phyloP scores from a whole-genome alignment of 2,113 vertebrate genomes.

The Oreochromis aureus region DNA sequence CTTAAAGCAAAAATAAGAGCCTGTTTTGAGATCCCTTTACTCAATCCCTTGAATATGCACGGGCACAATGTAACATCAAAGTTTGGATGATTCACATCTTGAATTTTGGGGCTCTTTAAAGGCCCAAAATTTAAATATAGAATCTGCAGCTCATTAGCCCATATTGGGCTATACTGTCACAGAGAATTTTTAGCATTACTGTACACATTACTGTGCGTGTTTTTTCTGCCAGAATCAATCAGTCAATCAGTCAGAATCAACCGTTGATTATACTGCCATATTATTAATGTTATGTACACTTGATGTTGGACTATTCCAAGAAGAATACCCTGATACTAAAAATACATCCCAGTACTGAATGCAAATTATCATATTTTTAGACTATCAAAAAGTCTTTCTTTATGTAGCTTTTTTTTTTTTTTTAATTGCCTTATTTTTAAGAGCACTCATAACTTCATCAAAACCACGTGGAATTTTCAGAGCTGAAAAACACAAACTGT shows the following conservation, averaged over 20 bases:
- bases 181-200: neutral
- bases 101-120: neutral
- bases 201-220: neutral
- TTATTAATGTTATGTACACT: neutral
- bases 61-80: neutral
- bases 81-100: neutral
- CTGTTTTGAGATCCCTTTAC: neutral
- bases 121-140: neutral
- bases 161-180: neutral
- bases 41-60: neutral
- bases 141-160: neutral
- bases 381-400: neutral
- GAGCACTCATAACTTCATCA: neutral
- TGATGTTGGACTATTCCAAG: neutral
- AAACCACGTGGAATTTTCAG: too few relatives aligned
- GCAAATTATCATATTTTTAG: fast-evolving
- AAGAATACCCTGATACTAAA: neutral
- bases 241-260: neutral
- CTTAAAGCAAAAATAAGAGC: neutral
- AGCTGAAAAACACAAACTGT: neutral
- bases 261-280: neutral
- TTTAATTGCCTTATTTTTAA: neutral
- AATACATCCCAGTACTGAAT: neutral
- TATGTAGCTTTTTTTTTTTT: neutral
- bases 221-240: neutral